phyloP scores from a whole-genome alignment of 2,113 vertebrate species.

The Sigmodon hispidus region DNA sequence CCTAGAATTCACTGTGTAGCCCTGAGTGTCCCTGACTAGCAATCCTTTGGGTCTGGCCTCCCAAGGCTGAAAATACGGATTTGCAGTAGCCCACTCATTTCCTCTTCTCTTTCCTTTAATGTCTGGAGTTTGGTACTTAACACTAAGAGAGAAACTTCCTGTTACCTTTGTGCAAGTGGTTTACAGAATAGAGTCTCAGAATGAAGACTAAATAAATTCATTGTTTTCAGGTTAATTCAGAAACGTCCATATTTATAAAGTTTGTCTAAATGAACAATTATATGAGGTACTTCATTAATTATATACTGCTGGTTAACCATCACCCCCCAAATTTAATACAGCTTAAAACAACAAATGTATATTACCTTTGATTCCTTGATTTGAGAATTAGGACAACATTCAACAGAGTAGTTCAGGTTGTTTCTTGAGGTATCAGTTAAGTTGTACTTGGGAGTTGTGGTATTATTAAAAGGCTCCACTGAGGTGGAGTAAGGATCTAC shows the following conservation, averaged over 20 bases:
- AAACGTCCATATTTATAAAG: not conserved
- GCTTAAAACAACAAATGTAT: constrained; percentile 8
- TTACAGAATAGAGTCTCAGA: constrained; percentile 16
- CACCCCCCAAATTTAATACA: not conserved
- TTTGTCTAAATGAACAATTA: not conserved
- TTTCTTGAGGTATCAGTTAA: not conserved
- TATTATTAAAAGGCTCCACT: not conserved
- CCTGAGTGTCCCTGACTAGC: not conserved
- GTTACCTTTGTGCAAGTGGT: not conserved
- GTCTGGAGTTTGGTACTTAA: not conserved
- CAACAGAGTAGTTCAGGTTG: not conserved
- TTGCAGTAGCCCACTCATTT: not conserved
- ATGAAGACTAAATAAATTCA: not conserved
- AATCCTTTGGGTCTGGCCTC: not conserved
- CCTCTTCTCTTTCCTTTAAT: not conserved
- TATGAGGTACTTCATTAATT: constrained; percentile 3
- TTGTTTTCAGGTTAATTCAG: constrained; percentile 7
- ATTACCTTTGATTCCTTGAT: not conserved
- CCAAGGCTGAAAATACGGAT: not conserved
- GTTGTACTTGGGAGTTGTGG: not conserved
- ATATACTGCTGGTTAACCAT: not conserved
- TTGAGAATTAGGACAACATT: not conserved
- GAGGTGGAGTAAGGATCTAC: not conserved
- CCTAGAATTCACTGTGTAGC: not conserved
- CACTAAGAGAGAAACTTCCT: not conserved